Percentiles rank a stretch among this genome's conserved stretches.
Conservation (phyloP, 1,140 invertebrate species). For the Brachionus asplanchnoidis region DNA sequence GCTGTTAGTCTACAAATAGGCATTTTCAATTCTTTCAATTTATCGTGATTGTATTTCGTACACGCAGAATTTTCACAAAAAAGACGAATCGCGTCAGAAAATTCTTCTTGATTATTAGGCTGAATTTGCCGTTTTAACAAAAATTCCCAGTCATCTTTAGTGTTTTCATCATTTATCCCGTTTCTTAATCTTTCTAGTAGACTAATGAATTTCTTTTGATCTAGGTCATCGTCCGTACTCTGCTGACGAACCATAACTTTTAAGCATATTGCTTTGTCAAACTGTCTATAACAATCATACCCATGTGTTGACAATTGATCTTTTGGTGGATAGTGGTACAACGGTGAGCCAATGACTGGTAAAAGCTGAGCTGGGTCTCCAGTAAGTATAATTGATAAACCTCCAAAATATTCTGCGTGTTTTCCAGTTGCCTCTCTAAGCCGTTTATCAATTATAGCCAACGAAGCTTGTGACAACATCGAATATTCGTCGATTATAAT, state of each 20-base stretch:
- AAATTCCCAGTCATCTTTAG: not conserved
- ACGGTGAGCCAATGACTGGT: not conserved
- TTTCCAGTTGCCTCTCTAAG: too few species aligned
- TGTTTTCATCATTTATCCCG: conserved; percentile 2
- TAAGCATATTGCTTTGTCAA: not conserved
- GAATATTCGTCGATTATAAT: too few species aligned
- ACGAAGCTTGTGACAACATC: too few species aligned
- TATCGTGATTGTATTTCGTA: too few species aligned
- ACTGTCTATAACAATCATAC: not conserved
- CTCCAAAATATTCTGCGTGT: too few species aligned
- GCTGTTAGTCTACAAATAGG: too few species aligned
- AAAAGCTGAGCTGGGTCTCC: not conserved
- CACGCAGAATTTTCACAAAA: too few species aligned
- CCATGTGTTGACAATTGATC: not conserved
- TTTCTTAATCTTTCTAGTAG: not conserved
- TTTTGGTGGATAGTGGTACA: not conserved
- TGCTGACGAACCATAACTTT: not conserved
- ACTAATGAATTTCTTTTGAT: not conserved
- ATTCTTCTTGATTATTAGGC: too few species aligned
- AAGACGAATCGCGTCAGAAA: too few species aligned
- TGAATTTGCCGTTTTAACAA: too few species aligned
- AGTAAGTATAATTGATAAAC: not conserved
- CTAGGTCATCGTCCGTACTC: not conserved
- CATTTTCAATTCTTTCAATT: too few species aligned
- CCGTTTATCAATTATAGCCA: too few species aligned